Base-by-base conservation (phyloP, 2,797 vertebrate genomes). In the Champsocephalus esox region DNA sequence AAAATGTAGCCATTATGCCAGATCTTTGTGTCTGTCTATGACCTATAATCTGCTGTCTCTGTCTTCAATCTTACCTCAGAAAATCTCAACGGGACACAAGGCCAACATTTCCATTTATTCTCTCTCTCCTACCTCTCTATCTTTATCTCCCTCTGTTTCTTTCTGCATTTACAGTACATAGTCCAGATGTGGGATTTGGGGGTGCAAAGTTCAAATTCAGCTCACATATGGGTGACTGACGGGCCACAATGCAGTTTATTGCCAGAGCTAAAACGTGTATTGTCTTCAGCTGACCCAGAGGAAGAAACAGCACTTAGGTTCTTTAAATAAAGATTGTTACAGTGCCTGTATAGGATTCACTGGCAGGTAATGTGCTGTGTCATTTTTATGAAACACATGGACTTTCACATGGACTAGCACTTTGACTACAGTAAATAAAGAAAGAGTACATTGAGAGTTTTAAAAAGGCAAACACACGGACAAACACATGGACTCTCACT, bases 171-270 rank as follows among this genome's bases (percentile, higher is more conserved):
- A 28, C 24, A 24, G 24, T 71, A 73, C 44, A 70, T 55, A 49
- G 57, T 84, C 79, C 86, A 88, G 79, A 89, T 88, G 83, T 87
- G 76, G 72, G 28, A 51, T 49, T 57, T 51, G 24, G 50, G 28
- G 38, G 62, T 75, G 48, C 59, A 82, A 67, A 78, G 77, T 84
- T 86, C 65, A 83, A 32, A 73, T 69, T 73, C 61, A 74, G 71
- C 79, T 67, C 38, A 55, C 77, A 64, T 63, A 63, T 49, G 76
- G 16, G 41, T 68, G 67, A 76, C 45, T 69, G 56, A 70, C 46
- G 65, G 46, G 65, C 34, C 3, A 50, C 34, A 55, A 24, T n/a
- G 50, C n/a, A 43, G 28, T 84, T 75, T 64, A 60, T 5, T 45
- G 74, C 71, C 52, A 9, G 4, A 72, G 46, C 46, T 60, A 44